Evolutionary conservation across 2,888 invertebrate genomes (phyloP).

Genomic region (Minunthozetes semirufus): DNA sequence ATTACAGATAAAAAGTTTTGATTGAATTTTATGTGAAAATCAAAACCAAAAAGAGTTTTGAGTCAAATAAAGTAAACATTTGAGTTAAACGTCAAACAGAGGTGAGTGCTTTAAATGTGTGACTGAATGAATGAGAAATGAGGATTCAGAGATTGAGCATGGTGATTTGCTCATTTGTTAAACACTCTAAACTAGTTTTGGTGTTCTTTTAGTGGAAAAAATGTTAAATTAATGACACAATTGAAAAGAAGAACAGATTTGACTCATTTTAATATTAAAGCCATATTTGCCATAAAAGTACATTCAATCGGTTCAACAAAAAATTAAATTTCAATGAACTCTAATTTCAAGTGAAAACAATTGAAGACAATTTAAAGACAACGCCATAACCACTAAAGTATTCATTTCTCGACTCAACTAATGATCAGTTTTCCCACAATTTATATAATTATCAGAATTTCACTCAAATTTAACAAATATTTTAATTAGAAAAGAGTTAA

Average conservation of each 20-base stretch:
- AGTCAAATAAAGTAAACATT: too few relatives aligned
- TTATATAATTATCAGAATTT: too few relatives aligned
- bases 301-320: neutral
- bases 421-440: too few relatives aligned
- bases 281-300: slow-evolving; percentile 1
- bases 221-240: slow-evolving; percentile 4
- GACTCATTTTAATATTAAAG: neutral
- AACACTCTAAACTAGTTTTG: neutral
- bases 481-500: too few relatives aligned
- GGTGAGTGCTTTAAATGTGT: too few relatives aligned
- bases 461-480: too few relatives aligned
- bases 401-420: too few relatives aligned
- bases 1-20: too few relatives aligned
- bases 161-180: neutral
- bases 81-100: too few relatives aligned
- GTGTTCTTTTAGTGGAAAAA: neutral
- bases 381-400: slow-evolving; percentile 11
- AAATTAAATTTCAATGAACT: neutral
- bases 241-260: neutral
- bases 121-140: too few relatives aligned
- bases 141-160: neutral
- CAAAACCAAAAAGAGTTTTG: too few relatives aligned
- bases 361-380: neutral
- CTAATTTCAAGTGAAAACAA: neutral
- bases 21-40: too few relatives aligned